Percentiles rank a stretch among this genome's conserved stretches.
phyloP scores from a whole-genome alignment of 2,888 invertebrate genomes.

The Venusia cambrica region DNA sequence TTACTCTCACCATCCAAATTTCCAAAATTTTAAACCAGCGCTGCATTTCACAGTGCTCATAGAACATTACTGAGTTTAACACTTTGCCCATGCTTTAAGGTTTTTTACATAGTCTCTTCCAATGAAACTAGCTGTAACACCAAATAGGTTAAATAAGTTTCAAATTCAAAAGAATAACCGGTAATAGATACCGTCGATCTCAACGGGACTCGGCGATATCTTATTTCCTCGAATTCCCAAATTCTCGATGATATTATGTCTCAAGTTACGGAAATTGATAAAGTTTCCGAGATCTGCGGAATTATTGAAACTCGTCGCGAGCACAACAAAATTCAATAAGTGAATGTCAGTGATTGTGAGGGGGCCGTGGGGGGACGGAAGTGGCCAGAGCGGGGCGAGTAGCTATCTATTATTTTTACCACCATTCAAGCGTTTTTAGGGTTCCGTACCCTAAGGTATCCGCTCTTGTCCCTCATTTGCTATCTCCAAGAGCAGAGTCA shows the following conservation, averaged over 20 bases:
- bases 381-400: constrained; percentile 8
- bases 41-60: too few relatives aligned
- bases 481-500: too few relatives aligned
- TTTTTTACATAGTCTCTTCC: not conserved
- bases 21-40: too few relatives aligned
- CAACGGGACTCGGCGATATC: constrained; percentile 19
- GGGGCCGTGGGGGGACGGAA: constrained; percentile 17
- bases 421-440: too few relatives aligned
- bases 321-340: constrained; percentile 79
- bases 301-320: constrained; percentile 73
- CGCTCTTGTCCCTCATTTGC: too few relatives aligned
- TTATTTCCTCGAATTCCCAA: constrained; percentile 24
- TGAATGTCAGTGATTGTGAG: constrained; percentile 74
- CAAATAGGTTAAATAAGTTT: constrained; percentile 19
- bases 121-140: constrained; percentile 8
- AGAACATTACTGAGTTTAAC: too few relatives aligned
- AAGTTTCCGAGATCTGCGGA: constrained; percentile 67
- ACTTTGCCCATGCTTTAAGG: too few relatives aligned
- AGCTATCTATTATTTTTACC: not conserved
- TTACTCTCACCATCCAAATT: too few relatives aligned
- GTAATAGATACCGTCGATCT: constrained; percentile 16
- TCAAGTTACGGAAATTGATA: constrained; percentile 74
- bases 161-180: constrained; percentile 20
- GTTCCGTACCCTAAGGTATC: too few relatives aligned
- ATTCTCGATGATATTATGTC: constrained; percentile 50